Percentiles rank a stretch among this genome's conserved stretches.
phyloP scores from a whole-genome alignment of 2,797 vertebrate species.

The Monodelphis domestica region DNA sequence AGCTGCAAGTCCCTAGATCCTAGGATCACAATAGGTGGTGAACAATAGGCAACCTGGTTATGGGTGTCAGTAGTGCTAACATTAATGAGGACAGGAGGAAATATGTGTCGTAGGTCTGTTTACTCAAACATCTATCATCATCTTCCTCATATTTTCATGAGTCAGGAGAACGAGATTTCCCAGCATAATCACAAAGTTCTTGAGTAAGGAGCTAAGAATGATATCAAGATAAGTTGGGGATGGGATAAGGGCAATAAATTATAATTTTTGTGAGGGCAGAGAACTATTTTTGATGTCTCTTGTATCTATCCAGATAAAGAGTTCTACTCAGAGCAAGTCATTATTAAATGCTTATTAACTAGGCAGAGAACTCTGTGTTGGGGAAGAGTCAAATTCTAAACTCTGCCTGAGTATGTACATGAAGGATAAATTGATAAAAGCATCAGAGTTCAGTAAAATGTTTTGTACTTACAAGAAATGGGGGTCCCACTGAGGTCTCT shows the following conservation, averaged over 20 bases:
- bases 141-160: background rate
- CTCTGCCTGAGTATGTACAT: background rate
- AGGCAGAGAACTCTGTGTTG: background rate
- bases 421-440: background rate
- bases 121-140: background rate
- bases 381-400: background rate
- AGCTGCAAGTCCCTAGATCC: background rate
- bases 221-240: background rate
- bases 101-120: background rate
- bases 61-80: background rate
- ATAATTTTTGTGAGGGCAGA: background rate
- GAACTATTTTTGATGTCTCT: background rate
- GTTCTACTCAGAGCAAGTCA: background rate
- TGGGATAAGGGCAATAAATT: background rate
- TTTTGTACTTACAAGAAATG: constrained; percentile 83
- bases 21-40: background rate
- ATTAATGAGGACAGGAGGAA: background rate
- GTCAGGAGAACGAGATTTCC: background rate
- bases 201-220: background rate
- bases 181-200: background rate
- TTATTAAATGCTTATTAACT: constrained; percentile 1
- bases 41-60: background rate
- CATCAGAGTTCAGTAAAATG: background rate
- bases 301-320: background rate
- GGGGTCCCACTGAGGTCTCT: constrained; percentile 83